Evolutionary conservation across 2,888 invertebrate genomes (phyloP), one percentile per base, ranked within the genome.

Genomic region (Noctua pronuba): DNA sequence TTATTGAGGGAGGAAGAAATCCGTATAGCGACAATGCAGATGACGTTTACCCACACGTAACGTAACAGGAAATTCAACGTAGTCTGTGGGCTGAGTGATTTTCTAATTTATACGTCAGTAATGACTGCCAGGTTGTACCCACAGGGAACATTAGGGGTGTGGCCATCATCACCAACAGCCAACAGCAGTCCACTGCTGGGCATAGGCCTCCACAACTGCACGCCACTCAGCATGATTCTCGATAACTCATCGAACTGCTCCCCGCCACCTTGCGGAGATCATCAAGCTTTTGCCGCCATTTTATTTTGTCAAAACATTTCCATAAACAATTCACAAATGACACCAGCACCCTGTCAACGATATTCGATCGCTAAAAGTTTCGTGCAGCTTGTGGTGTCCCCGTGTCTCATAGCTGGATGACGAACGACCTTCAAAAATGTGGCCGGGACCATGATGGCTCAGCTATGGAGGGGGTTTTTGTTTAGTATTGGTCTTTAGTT

Each of bases 21-120:
- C 8, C 21, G 24, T 35, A 16, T 60, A 77, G 21, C 41, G 21
- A 60, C 41, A 49, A 4, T n/a, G n/a, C n/a, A n/a, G 2, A 11
- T 55, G 44, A 60, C 67, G 38, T 49, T 31, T 24, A 21, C 24
- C 21, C 16, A 24, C 5, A 68, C n/a, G 6, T 6, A 35, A 38
- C 68, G 69, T 62, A 77, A 69, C 77, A 77, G 77, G 77, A 44
- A 62, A 69, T 28, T 41, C 6, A 35, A 18, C 21, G 28, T 24
- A 52, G 21, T 24, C 60, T 10, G 11, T 52, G 77, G 77, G 41
- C 28, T 24, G 13, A 70, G 49, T 35, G 18, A 52, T 70, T 70
- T 69, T 41, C 21, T 62, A 18, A 58, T n/a, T 24, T n/a, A n/a
- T 46, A 77, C 62, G 78, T 77, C 62, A 77, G 13, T 3, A 62